phyloP scores from a whole-genome alignment of 1,140 invertebrate genomes.

The Danaus plexippus region DNA sequence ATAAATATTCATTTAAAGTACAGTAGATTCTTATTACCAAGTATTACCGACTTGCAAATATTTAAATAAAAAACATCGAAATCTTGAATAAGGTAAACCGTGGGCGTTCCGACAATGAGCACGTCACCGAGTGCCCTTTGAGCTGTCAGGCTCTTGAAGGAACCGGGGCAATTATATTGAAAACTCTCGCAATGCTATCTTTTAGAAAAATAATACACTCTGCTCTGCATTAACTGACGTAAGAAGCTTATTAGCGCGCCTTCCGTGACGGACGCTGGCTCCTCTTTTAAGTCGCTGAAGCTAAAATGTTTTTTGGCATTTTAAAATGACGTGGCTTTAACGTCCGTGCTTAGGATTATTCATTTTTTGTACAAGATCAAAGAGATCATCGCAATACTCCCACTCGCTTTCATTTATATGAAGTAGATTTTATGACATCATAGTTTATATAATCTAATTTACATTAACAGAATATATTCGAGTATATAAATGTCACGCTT shows the following conservation, averaged over 20 bases:
- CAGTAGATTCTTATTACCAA: constrained; percentile 31
- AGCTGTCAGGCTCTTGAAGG: constrained; percentile 64
- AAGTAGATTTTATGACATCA: no score
- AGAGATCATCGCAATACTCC: not conserved
- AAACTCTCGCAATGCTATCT: constrained; percentile 64
- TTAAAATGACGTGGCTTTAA: no score
- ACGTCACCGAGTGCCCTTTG: constrained; percentile 60
- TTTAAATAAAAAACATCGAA: constrained; percentile 48
- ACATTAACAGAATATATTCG: no score
- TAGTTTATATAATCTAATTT: no score
- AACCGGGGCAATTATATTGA: constrained; percentile 69
- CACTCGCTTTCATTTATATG: no score
- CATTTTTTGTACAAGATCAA: not conserved
- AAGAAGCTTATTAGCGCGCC: constrained; percentile 63
- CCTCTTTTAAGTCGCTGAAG: constrained; percentile 27
- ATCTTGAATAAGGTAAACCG: constrained; percentile 56
- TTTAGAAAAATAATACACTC: constrained; percentile 57
- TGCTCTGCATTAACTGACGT: constrained; percentile 51
- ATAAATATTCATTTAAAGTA: constrained; percentile 17
- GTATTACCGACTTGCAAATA: constrained; percentile 33
- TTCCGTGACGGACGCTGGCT: constrained; percentile 31
- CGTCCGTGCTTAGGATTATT: no score
- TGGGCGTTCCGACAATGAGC: constrained; percentile 65
- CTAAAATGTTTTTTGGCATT: constrained; percentile 10
- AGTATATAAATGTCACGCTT: constrained; percentile 3